phyloP scores from a whole-genome alignment of 2,797 vertebrate genomes.

The Hemitrygon akajei region DNA sequence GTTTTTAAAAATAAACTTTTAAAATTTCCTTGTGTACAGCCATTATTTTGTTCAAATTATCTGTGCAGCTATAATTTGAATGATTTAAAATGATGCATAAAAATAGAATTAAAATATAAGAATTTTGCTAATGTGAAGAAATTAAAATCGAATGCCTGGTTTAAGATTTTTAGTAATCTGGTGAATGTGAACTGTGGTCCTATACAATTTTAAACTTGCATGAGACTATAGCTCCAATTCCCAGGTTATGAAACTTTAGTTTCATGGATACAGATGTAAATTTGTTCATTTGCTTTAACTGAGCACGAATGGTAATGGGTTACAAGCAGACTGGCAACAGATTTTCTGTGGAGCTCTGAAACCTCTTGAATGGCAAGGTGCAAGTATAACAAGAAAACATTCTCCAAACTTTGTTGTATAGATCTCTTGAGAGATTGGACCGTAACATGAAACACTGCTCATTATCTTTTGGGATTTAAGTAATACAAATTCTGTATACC shows the following conservation, averaged over 20 bases:
- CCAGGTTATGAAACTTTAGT: not conserved
- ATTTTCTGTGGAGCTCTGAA: no score
- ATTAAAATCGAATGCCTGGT: not conserved
- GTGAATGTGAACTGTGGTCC: not conserved
- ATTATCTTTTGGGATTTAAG: no score
- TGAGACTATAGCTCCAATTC: no score
- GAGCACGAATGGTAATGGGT: not conserved
- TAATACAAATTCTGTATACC: no score
- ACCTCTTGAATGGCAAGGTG: no score
- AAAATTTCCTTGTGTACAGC: not conserved
- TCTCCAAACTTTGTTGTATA: no score
- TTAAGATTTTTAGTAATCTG: not conserved
- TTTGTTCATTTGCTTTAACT: not conserved
- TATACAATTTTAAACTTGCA: not conserved
- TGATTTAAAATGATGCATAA: not conserved
- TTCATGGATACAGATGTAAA: not conserved
- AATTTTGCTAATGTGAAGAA: not conserved
- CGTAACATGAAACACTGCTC: no score
- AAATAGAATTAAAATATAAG: not conserved
- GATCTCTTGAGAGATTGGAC: no score
- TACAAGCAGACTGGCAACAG: no score
- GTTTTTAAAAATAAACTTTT: not conserved
- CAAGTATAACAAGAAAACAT: no score
- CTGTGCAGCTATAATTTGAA: not conserved
- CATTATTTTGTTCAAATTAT: not conserved